A percentile compares a stretch with the other conserved stretches of the same genome.
These are phyloP conservation scores for Stigmatopora argus DNA, from an alignment of 2,113 vertebrate genomes.

Conservation along the genomic window DNA sequence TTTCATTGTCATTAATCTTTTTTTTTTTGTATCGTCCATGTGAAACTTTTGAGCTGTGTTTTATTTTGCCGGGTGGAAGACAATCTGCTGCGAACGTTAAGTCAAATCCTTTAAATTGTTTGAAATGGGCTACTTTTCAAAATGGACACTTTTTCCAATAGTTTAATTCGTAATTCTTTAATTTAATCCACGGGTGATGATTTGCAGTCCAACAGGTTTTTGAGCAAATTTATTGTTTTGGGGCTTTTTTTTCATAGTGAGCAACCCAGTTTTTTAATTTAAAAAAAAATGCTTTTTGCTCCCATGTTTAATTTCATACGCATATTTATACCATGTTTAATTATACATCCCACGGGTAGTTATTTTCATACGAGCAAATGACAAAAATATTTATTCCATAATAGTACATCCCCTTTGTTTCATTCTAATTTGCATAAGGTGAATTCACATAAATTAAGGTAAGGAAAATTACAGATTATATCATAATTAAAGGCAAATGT, in stretches of 20 bases:
- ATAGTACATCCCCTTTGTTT: neutral
- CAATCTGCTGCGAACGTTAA: slow-evolving; percentile 25
- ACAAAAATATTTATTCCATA: neutral
- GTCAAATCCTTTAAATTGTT: neutral
- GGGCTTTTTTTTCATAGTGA: neutral
- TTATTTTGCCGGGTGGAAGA: slow-evolving; percentile 30
- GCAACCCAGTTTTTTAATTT: neutral
- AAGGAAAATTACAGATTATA: neutral
- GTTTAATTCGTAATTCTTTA: neutral
- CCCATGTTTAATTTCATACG: too few species aligned
- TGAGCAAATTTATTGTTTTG: neutral
- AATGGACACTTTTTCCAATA: neutral
- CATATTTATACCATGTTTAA: neutral
- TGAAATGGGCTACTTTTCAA: neutral
- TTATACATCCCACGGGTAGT: neutral
- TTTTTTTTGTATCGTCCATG: neutral
- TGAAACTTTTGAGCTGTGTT: slow-evolving; percentile 31
- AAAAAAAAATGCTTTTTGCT: neutral
- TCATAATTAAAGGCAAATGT: neutral
- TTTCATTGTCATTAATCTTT: slow-evolving; percentile 43
- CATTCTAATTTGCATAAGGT: neutral
- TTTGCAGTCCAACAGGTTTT: too few species aligned
- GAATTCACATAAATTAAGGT: neutral
- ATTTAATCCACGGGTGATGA: too few species aligned
- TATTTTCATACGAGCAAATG: neutral